Evolutionary conservation across 2,888 invertebrate species (phyloP), one percentile per base, ranked within the genome.

Genomic region (Brachyopa scutellaris): DNA sequence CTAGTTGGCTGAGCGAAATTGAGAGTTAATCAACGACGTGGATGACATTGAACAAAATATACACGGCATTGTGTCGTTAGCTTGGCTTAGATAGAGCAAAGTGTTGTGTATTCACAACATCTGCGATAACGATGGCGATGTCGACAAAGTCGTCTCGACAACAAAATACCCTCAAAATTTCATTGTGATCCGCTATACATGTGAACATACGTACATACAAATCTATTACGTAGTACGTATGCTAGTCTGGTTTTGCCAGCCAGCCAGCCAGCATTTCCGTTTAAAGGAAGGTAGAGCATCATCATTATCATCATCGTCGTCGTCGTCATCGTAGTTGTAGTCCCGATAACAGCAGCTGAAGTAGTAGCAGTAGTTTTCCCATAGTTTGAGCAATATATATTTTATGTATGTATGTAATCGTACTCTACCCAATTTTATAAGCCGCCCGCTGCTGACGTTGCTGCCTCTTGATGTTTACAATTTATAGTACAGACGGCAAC

Each of bases 1-100:
- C 6, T 31, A 40, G 40, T 38, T 49, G n/a, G 26, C 7, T 67
- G 40, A 51, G 59, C 67, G 74, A 67, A 76, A 76, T 76, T 76
- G 74, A 76, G 74, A 76, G 74, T 76, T 76, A 67, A 76, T 76
- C 74, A 76, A 76, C 67, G 67, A 51, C 74, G 26, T 59, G 26
- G 74, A 40, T 67, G 74, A 61, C 74, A 76, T 76, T 76, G 74
- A 59, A 59, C 9, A 59, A 51, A 51, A 69, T 69, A 26, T 29
- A 74, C 36, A 55, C 53, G 53, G 66, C 42, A 66, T 67, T 55
- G 47, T 67, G 51, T 33, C 53, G 53, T 23, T 55, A 26, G 38
- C 36, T 42, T 45, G 45, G 49, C 29, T 38, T 47, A 49, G 51
- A 53, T 42, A 19, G 19, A 47, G 36, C 8, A 26, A 29, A 40